phyloP scores from a whole-genome alignment of 2,113 vertebrate genomes.

The Haemorhous mexicanus region DNA sequence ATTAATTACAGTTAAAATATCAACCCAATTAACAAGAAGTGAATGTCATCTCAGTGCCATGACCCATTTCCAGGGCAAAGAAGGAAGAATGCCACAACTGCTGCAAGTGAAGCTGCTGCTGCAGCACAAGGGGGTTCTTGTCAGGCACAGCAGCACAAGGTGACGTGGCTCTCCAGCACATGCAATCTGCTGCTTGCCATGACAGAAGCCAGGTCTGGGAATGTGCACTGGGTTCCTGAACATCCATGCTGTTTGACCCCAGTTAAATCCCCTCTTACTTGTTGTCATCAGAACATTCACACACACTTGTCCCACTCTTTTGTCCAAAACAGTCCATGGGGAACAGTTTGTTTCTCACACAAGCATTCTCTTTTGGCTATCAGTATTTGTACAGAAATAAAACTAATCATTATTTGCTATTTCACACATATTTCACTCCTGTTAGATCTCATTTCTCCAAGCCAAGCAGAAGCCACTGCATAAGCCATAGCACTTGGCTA shows the following conservation, averaged over 20 bases:
- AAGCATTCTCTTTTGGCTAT: background rate
- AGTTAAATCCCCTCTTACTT: background rate
- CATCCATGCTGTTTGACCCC: background rate
- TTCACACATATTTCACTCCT: background rate
- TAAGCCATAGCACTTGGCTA: background rate
- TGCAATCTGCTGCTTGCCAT: background rate
- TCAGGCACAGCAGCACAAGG: background rate
- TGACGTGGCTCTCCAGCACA: accelerated
- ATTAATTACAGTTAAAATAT: background rate
- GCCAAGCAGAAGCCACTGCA: background rate
- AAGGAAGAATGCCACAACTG: background rate
- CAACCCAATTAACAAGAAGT: background rate
- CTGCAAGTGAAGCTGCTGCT: background rate
- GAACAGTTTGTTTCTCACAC: background rate
- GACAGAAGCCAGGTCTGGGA: background rate
- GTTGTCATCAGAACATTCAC: background rate
- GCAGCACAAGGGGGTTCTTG: background rate
- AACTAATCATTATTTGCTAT: background rate
- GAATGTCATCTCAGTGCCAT: background rate
- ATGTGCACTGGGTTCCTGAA: background rate
- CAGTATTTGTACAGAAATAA: background rate
- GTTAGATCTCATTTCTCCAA: background rate
- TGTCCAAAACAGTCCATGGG: background rate
- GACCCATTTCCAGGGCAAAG: background rate
- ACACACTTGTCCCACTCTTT: background rate